These are phyloP conservation scores for Cherax quadricarinatus DNA, from an alignment of 1,140 invertebrate species.

Conservation along the genomic window DNA sequence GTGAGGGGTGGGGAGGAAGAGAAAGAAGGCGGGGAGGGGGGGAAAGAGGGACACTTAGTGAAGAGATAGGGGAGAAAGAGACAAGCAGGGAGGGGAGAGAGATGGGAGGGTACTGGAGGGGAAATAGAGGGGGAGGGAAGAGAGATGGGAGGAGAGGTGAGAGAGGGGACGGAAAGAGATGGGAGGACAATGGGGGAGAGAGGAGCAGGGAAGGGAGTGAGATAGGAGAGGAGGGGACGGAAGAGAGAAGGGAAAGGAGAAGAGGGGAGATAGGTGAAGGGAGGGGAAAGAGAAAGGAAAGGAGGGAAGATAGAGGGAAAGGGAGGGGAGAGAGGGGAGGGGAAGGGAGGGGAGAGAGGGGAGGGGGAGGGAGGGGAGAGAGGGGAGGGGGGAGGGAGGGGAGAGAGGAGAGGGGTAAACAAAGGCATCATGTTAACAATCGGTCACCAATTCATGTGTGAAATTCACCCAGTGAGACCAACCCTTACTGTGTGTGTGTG, in stretches of 20 bases:
- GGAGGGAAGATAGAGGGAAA: background rate
- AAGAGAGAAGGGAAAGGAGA: background rate
- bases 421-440: background rate
- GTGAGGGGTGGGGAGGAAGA: background rate
- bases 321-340: background rate
- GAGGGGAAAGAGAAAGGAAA: background rate
- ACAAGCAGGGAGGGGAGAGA: background rate
- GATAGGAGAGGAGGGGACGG: background rate
- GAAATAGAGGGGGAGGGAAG: background rate
- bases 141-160: background rate
- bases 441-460: background rate
- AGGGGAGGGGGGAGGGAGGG: background rate
- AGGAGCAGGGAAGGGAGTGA: background rate
- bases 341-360: background rate
- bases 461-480: background rate
- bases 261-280: background rate
- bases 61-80: background rate
- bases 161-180: background rate
- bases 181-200: background rate
- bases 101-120: background rate
- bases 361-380: background rate
- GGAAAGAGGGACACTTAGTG: background rate
- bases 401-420: background rate
- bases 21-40: background rate
- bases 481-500: too few relatives aligned